Evolutionary conservation across 2,888 invertebrate species (phyloP), one percentile per base, ranked within the genome.

Genomic region (Plagodis dolabraria): DNA sequence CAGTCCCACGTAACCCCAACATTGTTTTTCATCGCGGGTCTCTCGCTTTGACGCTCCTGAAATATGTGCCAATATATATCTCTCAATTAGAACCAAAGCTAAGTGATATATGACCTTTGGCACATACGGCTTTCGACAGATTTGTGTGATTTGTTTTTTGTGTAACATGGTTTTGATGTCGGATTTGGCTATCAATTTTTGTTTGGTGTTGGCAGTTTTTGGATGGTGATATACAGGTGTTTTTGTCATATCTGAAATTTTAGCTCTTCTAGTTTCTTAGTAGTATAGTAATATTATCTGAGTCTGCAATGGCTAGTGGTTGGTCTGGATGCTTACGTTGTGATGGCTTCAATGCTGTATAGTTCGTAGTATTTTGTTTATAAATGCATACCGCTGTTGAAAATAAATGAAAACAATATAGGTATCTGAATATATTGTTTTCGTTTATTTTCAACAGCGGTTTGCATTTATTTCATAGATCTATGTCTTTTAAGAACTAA

Each of bases 61-160:
- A 83, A 86, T 81, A 86, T 83, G 77, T 79, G 74, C 83, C 86
- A 76, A 87, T 87, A 86, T 80, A 86, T 83, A 84, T 85, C 77
- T 80, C 80, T 79, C 86, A 86, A 87, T 87, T 87, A 88, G 79
- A 82, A 77, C 70, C 53, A 56, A 65, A 65, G 74, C 67, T 76
- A 76, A 77, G 72, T 83, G 81, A 84, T 78, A 78, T 79, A 79
- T 73, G 75, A 66, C 72, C 66, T 79, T 77, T 47, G 45, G 60
- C 69, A 64, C 68, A 68, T 75, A 58, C 63, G 70, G 68, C 70
- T 74, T 78, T 75, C 70, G 74, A 72, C 74, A 69, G 62, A 64
- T 72, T 68, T 53, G 53, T 48, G 43, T 76, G 72, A 73, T 72
- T 75, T 65, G 60, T 47, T 57, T 66, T 74, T 68, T 65, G 47